These are phyloP conservation scores for Ibycter americanus DNA, from an alignment of 2,797 vertebrate species.

Conservation along the genomic window DNA sequence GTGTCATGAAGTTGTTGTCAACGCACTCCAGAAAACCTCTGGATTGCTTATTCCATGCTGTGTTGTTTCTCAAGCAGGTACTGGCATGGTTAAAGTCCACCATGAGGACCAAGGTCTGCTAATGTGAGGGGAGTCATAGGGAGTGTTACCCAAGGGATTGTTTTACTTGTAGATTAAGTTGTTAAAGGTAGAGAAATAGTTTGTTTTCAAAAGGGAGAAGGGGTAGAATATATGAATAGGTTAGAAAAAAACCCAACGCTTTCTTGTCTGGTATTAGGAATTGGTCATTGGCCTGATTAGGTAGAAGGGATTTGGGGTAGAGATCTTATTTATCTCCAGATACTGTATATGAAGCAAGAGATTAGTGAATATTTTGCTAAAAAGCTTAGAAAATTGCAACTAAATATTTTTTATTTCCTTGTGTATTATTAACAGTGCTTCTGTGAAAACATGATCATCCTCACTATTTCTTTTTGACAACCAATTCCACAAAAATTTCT, in stretches of 20 bases:
- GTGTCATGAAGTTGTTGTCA: not conserved
- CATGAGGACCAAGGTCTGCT: not conserved
- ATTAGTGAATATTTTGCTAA: slow-evolving; percentile 22
- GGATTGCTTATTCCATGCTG: not conserved
- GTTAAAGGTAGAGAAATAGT: not conserved
- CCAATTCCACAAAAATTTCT: slow-evolving; percentile 12
- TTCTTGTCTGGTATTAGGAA: not conserved
- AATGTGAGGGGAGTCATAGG: not conserved
- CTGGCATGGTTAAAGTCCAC: not conserved
- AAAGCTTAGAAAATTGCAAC: slow-evolving; percentile 32
- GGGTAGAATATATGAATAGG: not conserved
- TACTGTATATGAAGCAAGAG: not conserved
- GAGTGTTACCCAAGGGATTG: not conserved
- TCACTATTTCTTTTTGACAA: slow-evolving; percentile 42
- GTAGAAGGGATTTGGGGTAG: not conserved
- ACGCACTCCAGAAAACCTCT: not conserved
- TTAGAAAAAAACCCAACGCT: not conserved
- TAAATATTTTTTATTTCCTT: slow-evolving; percentile 49
- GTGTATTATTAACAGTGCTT: slow-evolving; percentile 30
- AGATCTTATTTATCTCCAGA: not conserved
- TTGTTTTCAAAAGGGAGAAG: not conserved
- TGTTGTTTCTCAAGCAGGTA: not conserved
- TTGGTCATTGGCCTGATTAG: not conserved
- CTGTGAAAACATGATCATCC: slow-evolving; percentile 27
- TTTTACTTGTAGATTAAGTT: not conserved